Percentiles rank a stretch among this genome's conserved stretches.
These are phyloP conservation scores for Brotogeris chrysoptera DNA, from an alignment of 2,797 vertebrate species.

Conservation along the genomic window DNA sequence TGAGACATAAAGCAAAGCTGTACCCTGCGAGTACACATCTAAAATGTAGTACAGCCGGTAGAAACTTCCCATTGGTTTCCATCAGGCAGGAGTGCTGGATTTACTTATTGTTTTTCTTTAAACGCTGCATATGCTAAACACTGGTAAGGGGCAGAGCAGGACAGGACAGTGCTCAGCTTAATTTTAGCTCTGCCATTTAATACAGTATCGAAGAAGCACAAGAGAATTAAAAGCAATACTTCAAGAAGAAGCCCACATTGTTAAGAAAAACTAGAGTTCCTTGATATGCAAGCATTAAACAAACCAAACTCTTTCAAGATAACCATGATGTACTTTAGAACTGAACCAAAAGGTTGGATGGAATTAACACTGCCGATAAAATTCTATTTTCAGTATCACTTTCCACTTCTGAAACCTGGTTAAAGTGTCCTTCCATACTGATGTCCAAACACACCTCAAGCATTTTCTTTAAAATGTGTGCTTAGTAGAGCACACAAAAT, in stretches of 20 bases:
- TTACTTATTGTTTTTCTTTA: background rate
- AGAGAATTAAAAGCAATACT: slow-evolving; percentile 27
- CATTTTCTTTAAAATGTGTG: background rate
- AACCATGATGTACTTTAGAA: background rate
- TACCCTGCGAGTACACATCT: background rate
- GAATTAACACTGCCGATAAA: background rate
- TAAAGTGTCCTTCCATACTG: background rate
- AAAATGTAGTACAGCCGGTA: background rate
- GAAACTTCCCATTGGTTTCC: background rate
- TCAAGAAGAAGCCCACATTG: background rate
- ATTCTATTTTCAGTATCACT: background rate
- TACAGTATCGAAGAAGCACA: slow-evolving; percentile 27
- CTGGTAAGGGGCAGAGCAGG: background rate
- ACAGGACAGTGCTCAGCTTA: background rate
- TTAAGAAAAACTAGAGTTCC: background rate
- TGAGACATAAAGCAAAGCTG: background rate
- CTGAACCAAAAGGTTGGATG: background rate
- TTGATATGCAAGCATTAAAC: background rate
- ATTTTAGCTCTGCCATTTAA: background rate
- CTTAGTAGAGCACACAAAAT: background rate
- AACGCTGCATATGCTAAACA: background rate
- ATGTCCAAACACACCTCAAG: background rate
- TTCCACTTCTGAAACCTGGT: background rate
- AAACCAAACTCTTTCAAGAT: background rate
- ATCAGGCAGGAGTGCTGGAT: background rate